These are phyloP conservation scores for Pagetopsis macropterus DNA, from an alignment of 2,797 vertebrate genomes.

Conservation along the genomic window DNA sequence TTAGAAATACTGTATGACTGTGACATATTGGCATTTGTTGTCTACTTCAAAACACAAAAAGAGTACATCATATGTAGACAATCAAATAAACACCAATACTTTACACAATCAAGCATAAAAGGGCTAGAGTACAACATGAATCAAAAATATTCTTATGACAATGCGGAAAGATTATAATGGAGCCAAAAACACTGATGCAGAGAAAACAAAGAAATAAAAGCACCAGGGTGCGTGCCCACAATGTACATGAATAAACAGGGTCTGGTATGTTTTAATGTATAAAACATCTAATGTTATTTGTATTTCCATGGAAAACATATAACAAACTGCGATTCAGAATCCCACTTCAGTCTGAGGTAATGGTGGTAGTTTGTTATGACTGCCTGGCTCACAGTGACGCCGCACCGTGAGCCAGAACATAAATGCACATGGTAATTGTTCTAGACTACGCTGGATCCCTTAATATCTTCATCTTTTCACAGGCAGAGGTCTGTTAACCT, in stretches of 20 bases:
- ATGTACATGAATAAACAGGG: conserved; percentile 9
- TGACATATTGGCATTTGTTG: conserved; percentile 47
- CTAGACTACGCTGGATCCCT: conserved; percentile 39
- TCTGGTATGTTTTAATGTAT: conserved; percentile 28
- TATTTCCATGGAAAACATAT: conserved; percentile 27
- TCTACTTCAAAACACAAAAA: conserved; percentile 61
- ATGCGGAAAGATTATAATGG: conserved; percentile 38
- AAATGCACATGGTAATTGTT: conserved; percentile 57
- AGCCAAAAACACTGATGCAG: conserved; percentile 27
- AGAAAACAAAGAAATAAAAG: conserved; percentile 35
- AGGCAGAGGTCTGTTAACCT: conserved; percentile 66
- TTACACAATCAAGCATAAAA: conserved; percentile 50
- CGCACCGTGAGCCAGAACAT: conserved; percentile 55
- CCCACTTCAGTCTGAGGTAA: conserved; percentile 71
- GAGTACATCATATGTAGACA: conserved; percentile 48
- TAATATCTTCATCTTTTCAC: conserved; percentile 59
- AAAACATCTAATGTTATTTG: conserved; percentile 37
- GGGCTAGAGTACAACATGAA: conserved; percentile 41
- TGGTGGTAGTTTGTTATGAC: conserved; percentile 56
- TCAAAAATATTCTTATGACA: conserved; percentile 17
- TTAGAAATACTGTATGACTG: conserved; percentile 33
- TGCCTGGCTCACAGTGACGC: conserved; percentile 41
- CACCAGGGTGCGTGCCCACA: conserved; percentile 35
- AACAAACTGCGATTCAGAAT: conserved; percentile 37
- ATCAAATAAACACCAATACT: conserved; percentile 53